These are phyloP conservation scores for Percina caprodes DNA, from an alignment of 2,113 vertebrate genomes.

Conservation along the genomic window DNA sequence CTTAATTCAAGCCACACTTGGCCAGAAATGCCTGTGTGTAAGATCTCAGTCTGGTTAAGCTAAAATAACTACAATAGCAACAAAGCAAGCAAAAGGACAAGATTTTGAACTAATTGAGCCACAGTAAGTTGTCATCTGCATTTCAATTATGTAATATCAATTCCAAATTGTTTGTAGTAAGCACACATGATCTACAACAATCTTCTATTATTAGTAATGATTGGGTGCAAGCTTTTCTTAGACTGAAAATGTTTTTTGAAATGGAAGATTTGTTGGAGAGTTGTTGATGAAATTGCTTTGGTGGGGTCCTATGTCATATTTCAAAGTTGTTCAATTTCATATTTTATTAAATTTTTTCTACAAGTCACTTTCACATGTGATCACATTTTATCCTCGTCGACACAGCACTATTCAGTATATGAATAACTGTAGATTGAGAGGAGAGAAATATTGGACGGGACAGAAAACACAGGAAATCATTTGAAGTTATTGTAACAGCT, in stretches of 20 bases:
- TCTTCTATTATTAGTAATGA: not conserved
- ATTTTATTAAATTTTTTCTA: not conserved
- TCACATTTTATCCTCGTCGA: conserved; percentile 3
- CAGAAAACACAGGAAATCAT: conserved; percentile 1
- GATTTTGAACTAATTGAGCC: too few relatives aligned
- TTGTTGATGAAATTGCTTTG: not conserved
- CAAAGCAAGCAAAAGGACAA: not conserved
- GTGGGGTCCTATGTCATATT: not conserved
- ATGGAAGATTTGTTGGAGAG: not conserved
- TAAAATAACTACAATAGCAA: not conserved
- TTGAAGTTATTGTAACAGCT: conserved; percentile 3
- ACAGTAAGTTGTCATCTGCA: not conserved
- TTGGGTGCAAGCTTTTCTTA: not conserved
- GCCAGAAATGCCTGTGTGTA: not conserved
- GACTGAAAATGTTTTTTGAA: not conserved
- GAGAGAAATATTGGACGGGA: conserved; percentile 8
- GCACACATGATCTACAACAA: not conserved
- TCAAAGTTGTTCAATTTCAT: conserved; percentile 3
- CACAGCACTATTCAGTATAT: conserved; percentile 18
- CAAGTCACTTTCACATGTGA: not conserved
- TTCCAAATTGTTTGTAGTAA: not conserved
- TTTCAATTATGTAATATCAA: not conserved
- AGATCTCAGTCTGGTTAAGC: too few relatives aligned
- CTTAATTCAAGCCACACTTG: too few relatives aligned
- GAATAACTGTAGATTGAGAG: conserved; percentile 7